Evolutionary conservation across 1,140 invertebrate genomes (phyloP).

Genomic region (Papilio machaon): DNA sequence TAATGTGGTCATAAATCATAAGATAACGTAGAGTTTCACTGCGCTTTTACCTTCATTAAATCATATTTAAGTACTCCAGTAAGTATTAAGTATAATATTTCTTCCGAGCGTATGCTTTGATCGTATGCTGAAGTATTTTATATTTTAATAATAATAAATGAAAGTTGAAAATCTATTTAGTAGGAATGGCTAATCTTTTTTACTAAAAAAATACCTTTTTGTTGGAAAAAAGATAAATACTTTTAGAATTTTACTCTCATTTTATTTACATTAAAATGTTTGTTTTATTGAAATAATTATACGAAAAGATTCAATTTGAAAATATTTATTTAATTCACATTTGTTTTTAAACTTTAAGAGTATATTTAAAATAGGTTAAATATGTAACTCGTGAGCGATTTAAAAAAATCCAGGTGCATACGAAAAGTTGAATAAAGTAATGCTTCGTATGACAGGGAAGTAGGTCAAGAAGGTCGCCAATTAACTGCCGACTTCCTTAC

Average conservation of each 20-base stretch:
- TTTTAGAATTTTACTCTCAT: too few relatives aligned
- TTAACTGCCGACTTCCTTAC: conserved; percentile 1
- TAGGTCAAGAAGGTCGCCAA: conserved; percentile 23
- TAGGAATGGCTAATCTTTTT: too few relatives aligned
- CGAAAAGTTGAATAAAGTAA: not conserved
- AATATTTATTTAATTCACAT: not conserved
- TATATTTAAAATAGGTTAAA: not conserved
- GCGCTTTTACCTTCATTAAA: conserved; percentile 1
- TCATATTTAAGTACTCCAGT: conserved; percentile 18
- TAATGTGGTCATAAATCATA: conserved; percentile 22
- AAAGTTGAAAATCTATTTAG: too few relatives aligned
- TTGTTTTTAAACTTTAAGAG: not conserved
- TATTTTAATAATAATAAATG: too few relatives aligned
- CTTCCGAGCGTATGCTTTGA: not conserved
- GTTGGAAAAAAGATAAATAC: too few relatives aligned
- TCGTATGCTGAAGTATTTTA: not conserved
- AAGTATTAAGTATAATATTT: not conserved
- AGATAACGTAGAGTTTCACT: conserved; percentile 14
- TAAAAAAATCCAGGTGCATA: conserved; percentile 1
- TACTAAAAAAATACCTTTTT: too few relatives aligned
- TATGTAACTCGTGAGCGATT: not conserved
- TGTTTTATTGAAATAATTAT: too few relatives aligned
- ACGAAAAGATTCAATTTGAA: not conserved
- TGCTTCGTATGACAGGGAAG: conserved; percentile 22
- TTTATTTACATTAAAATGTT: too few relatives aligned